These are phyloP conservation scores for Drosophila nannoptera DNA, from an alignment of 1,140 invertebrate species.

Conservation along the genomic window DNA sequence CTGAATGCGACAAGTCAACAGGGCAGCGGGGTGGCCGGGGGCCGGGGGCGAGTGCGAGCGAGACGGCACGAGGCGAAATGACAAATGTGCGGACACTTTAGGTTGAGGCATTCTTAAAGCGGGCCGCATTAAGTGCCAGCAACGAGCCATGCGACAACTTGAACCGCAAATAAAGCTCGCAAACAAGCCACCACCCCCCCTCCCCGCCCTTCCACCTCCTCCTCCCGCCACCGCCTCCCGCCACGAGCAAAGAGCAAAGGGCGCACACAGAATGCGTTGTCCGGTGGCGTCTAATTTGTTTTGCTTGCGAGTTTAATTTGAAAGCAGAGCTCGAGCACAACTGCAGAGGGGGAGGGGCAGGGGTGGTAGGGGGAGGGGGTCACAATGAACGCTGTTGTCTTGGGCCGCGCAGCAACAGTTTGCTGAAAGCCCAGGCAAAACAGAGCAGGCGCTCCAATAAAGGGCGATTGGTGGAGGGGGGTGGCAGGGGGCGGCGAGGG, in stretches of 20 bases:
- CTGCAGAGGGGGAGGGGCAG: neutral
- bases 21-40: too few species aligned
- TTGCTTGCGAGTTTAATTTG: constrained; percentile 76
- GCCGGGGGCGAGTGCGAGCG: too few species aligned
- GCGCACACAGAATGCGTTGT: constrained; percentile 62
- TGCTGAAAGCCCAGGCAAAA: neutral
- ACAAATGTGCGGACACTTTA: constrained; percentile 34
- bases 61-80: neutral
- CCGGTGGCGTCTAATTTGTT: constrained; percentile 72
- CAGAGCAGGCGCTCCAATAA: neutral
- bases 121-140: too few species aligned
- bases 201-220: neutral
- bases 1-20: neutral
- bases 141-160: constrained; percentile 46
- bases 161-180: constrained; percentile 8
- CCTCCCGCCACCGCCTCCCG: neutral
- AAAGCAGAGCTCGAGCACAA: constrained; percentile 53
- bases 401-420: constrained; percentile 2
- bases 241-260: constrained; percentile 50
- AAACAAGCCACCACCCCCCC: neutral
- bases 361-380: neutral
- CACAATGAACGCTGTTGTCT: neutral
- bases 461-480: neutral
- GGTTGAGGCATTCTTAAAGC: constrained; percentile 49
- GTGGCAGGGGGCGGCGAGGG: neutral